Percentiles rank a stretch among this genome's conserved stretches.
Conservation (phyloP, 2,888 invertebrate genomes). For the Tineola bisselliella region DNA sequence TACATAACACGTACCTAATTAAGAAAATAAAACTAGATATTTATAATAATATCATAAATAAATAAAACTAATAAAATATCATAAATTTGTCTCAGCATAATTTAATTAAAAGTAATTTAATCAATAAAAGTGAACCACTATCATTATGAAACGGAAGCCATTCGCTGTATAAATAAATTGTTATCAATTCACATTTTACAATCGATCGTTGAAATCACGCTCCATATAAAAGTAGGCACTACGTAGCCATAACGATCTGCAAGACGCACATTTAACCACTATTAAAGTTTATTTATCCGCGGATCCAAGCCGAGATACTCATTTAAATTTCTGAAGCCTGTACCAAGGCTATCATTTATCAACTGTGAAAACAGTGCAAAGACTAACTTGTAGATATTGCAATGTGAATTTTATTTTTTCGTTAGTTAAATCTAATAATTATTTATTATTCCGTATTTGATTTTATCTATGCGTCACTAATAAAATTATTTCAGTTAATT, state of each 20-base stretch:
- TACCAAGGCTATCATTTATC: conserved; percentile 16
- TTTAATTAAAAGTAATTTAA: not conserved
- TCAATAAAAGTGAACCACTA: not conserved
- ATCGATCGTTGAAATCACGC: not conserved
- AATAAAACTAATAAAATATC: not conserved
- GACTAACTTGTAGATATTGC: not conserved
- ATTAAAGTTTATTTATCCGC: conserved; percentile 18
- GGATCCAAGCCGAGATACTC: conserved; percentile 15
- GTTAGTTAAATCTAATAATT: no score
- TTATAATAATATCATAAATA: no score
- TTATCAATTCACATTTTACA: not conserved
- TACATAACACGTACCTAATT: no score
- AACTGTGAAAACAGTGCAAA: conserved; percentile 14
- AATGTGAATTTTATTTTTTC: not conserved
- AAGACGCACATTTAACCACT: conserved; percentile 15
- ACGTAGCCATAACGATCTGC: not conserved
- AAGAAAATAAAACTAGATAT: no score
- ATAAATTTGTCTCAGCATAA: not conserved
- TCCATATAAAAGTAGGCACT: not conserved
- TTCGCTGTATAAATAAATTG: not conserved
- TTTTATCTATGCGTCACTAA: no score
- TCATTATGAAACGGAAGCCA: conserved; percentile 3
- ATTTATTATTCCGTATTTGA: no score
- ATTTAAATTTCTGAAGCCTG: conserved; percentile 18
- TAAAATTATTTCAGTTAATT: no score